Base-by-base conservation (phyloP, 2,113 vertebrate species). In the Bombycilla garrulus region DNA sequence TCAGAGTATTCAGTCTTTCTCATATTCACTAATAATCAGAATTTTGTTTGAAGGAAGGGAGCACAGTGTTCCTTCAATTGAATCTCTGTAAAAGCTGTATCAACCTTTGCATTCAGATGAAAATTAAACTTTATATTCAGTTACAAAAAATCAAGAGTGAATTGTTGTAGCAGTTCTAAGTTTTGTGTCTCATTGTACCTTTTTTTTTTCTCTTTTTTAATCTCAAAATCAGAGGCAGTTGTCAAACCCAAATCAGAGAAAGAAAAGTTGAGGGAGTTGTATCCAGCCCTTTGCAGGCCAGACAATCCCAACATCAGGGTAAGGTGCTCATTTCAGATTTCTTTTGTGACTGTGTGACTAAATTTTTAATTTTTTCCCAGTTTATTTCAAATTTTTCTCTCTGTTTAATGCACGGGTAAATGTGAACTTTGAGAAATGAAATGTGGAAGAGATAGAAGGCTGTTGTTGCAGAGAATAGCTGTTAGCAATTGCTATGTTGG, bases 211-310 rank as follows among this genome's bases (percentile, higher is more conserved):
- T 95, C n/a, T 95, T 96, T 62, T 40, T 76, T 1, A 95, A 92
- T 81, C n/a, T 77, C 64, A 31, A 92, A 92, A 69, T 8, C 88
- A 98, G 98, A 99, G 36, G 47, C 94, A 31, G 77, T 69, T 62
- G 94, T 96, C 87, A 99, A 99, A 93, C 98, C 98, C 11, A 99
- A 98, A 92, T 96, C 95, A 0, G 98, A 99, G 83, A 99, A 99
- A 86, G 99, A 99, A 5, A 98, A 95, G 67, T 51, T 99, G 92
- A 99, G 98, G 95, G 99, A 99, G 21, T 40, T 99, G 90, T 99
- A 99, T 96, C 99, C 99, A 86, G 99, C 98, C 3, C 98, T 99
- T 61, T 99, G 99, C 95, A 97, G 98, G 86, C 95, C 99, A 56
- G 98, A 99, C 84, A 99, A 99, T 86, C 99, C 98, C 35, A 94